Conservation (phyloP, 2,888 invertebrate species). For the Oasisia sp. region DNA sequence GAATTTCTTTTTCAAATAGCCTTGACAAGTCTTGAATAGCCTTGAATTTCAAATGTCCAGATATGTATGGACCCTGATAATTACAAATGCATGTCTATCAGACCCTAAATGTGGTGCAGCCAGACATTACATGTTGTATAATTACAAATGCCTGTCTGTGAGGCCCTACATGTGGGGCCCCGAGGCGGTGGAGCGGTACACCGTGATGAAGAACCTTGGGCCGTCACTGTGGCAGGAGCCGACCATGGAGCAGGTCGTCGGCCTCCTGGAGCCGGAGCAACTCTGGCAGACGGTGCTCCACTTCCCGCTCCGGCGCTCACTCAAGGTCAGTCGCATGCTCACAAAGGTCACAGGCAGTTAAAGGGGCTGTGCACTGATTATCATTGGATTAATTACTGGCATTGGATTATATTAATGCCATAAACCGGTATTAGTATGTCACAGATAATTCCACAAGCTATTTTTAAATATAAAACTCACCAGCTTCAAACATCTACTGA, state of each 20-base stretch:
- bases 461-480: too few species aligned
- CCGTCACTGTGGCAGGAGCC: conserved; percentile 78
- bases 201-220: conserved; percentile 67
- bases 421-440: too few species aligned
- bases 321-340: conserved; percentile 59
- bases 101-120: conserved; percentile 85
- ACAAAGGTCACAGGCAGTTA: background rate
- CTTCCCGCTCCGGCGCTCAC: conserved; percentile 76
- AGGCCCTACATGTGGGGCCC: conserved; percentile 88
- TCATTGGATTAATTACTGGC: too few species aligned
- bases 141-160: conserved; percentile 32
- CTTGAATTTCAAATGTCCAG: too few species aligned
- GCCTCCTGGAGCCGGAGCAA: conserved; percentile 75
- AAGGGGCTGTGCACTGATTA: background rate
- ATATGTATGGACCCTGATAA: too few species aligned
- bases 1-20: too few species aligned
- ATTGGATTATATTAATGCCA: too few species aligned
- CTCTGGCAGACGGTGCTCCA: conserved; percentile 76
- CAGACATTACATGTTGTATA: background rate
- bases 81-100: conserved; percentile 50
- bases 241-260: conserved; percentile 78
- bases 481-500: too few species aligned
- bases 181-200: conserved; percentile 80
- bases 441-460: too few species aligned
- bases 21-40: too few species aligned